Conservation (phyloP, 2,888 invertebrate genomes). For the Cantharis rufa region DNA sequence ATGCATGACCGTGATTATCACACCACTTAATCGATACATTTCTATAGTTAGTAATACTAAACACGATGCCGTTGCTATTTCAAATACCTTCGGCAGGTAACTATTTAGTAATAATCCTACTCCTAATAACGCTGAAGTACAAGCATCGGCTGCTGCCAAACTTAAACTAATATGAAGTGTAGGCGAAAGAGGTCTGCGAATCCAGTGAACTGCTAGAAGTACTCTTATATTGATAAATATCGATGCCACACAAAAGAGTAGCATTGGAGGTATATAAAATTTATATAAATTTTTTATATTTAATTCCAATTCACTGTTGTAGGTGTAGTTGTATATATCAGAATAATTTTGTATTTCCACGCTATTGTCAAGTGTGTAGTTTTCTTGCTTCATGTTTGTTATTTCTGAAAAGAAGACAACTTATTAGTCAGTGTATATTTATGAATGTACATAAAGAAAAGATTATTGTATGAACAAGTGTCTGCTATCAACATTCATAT, state of each 20-base stretch:
- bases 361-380: conserved; percentile 5
- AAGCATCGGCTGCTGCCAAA: conserved; percentile 63
- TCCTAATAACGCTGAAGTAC: conserved; percentile 60
- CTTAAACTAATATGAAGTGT: conserved; percentile 64
- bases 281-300: conserved; percentile 30
- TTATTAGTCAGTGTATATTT: background rate
- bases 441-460: no score
- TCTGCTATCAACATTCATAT: no score
- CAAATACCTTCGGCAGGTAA: conserved; percentile 54
- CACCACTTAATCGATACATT: conserved; percentile 60
- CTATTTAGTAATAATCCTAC: conserved; percentile 61
- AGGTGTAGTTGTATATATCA: conserved; percentile 3
- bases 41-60: conserved; percentile 47
- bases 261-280: conserved; percentile 48
- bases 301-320: background rate
- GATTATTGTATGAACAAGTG: no score
- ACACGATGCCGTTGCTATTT: conserved; percentile 32
- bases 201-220: conserved; percentile 61
- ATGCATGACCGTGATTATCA: conserved; percentile 66
- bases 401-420: conserved; percentile 5
- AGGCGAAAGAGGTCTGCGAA: conserved; percentile 61
- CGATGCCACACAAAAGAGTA: conserved; percentile 60
- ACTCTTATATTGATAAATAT: conserved; percentile 61
- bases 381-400: conserved; percentile 1
- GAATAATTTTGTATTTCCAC: conserved; percentile 4